Base-by-base conservation (phyloP, 1,140 invertebrate species). In the Contarinia nasturtii region DNA sequence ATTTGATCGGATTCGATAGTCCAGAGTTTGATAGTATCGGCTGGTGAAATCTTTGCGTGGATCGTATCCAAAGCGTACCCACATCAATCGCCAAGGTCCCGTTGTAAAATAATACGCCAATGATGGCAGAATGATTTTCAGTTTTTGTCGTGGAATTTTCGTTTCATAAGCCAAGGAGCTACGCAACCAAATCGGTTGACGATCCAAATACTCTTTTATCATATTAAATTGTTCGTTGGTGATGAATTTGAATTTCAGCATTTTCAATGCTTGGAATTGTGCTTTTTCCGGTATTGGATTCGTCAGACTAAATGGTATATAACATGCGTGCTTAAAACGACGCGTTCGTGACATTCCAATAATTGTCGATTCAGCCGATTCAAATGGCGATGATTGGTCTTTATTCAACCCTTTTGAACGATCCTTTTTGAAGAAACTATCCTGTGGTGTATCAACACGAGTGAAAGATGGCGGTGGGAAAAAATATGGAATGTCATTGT, bases 51-150 rank as follows among this genome's bases (percentile, higher is more conserved):
- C 77, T 55, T 78, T 80, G 38, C 82, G 68, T 0, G 89, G 88
- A 68, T 94, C 86, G 56, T 88, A 93, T 0, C 87, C 88, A 55
- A 82, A 77, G 57, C 70, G 76, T 0, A 87, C 77, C 82, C 89
- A 94, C 57, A 84, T 72, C 42, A 77, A 75, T 47, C 86, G 69
- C 86, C 88, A 97, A 0, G 91, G 91, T 0, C 92, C 91, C 52
- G 76, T 82, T 12, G 72, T 70, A 62, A 82, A 87, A 60, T 89
- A 89, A 61, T 87, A 86, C 0, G 87, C 83, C 1, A 87, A 63
- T 21, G 76, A 72, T 0, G 90, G 87, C 37, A 94, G 64, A 33
- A 93, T 70, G 54, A 77, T 73, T 65, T 87, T 92, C 1, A 92
- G 57, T 22, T 76, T 73, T 17, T 76, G 70, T 4, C 61, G 54